Percentiles rank a stretch among this genome's conserved stretches.
Conservation (phyloP, 2,113 vertebrate genomes). For the Oophaga pumilio region DNA sequence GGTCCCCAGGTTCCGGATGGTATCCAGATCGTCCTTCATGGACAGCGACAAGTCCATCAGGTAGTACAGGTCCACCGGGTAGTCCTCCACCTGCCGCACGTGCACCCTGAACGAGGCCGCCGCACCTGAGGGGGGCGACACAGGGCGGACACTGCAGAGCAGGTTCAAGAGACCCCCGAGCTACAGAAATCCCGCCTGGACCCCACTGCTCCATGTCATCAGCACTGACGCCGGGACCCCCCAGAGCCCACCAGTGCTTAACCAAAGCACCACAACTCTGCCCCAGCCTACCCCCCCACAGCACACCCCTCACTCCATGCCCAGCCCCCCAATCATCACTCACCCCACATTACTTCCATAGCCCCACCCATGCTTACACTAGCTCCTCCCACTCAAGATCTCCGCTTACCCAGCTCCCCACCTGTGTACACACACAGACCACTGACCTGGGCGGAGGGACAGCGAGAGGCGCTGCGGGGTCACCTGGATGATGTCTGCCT, state of each 20-base stretch:
- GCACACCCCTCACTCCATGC: background rate
- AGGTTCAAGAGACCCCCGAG: too few relatives aligned
- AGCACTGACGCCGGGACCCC: too few relatives aligned
- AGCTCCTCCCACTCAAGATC: background rate
- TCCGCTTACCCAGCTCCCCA: too few relatives aligned
- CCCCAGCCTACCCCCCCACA: too few relatives aligned
- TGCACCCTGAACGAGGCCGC: slow-evolving; percentile 85
- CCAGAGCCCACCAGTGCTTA: background rate
- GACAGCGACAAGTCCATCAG: slow-evolving; percentile 98
- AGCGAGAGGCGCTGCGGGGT: slow-evolving; percentile 85
- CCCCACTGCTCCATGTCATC: too few relatives aligned
- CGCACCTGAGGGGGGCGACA: slow-evolving; percentile 75
- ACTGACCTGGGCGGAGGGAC: slow-evolving; percentile 86
- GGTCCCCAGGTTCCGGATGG: slow-evolving; percentile 90
- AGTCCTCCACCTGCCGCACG: slow-evolving; percentile 95
- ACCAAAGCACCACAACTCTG: background rate
- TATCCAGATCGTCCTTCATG: slow-evolving; percentile 96
- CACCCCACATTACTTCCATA: background rate
- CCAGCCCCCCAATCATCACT: background rate
- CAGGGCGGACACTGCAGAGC: too few relatives aligned
- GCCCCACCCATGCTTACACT: background rate
- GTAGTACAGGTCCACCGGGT: slow-evolving; percentile 97
- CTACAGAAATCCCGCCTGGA: too few relatives aligned
- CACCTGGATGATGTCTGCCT: slow-evolving; percentile 85
- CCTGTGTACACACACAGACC: too few relatives aligned